phyloP scores from a whole-genome alignment of 2,888 invertebrate species.

The Pherbina coryleti region DNA sequence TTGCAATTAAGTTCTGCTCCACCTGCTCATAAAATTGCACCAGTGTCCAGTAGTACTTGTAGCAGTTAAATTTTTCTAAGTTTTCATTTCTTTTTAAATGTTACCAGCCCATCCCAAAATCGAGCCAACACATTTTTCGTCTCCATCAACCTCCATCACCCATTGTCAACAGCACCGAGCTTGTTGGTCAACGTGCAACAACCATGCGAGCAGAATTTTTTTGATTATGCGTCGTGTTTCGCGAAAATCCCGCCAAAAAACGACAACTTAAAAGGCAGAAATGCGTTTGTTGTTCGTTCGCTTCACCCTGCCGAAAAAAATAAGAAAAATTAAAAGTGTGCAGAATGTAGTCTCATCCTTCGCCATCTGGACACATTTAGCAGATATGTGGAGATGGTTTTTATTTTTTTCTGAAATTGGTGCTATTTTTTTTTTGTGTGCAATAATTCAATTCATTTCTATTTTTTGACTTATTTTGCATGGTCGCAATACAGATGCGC shows the following conservation, averaged over 20 bases:
- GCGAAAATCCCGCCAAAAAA: slow-evolving; percentile 57
- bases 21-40: slow-evolving; percentile 25
- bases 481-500: slow-evolving; percentile 8
- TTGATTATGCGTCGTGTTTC: slow-evolving; percentile 63
- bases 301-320: not conserved
- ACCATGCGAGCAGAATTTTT: slow-evolving; percentile 51
- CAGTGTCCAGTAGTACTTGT: not conserved
- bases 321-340: not conserved
- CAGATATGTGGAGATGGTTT: not conserved
- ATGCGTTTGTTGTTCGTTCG: not conserved
- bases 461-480: slow-evolving; percentile 58
- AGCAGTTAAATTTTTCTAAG: slow-evolving; percentile 12
- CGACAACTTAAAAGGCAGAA: not conserved
- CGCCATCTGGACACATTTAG: not conserved
- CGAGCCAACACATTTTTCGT: not conserved
- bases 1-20: slow-evolving; percentile 21
- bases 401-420: not conserved
- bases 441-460: slow-evolving; percentile 67
- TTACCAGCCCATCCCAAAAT: not conserved
- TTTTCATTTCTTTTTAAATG: slow-evolving; percentile 17
- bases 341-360: not conserved
- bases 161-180: not conserved
- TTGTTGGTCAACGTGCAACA: not conserved
- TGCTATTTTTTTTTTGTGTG: slow-evolving; percentile 55
- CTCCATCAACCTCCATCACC: not conserved